Evolutionary conservation across 2,113 vertebrate species (phyloP).

Genomic region (Meleagris gallopavo): DNA sequence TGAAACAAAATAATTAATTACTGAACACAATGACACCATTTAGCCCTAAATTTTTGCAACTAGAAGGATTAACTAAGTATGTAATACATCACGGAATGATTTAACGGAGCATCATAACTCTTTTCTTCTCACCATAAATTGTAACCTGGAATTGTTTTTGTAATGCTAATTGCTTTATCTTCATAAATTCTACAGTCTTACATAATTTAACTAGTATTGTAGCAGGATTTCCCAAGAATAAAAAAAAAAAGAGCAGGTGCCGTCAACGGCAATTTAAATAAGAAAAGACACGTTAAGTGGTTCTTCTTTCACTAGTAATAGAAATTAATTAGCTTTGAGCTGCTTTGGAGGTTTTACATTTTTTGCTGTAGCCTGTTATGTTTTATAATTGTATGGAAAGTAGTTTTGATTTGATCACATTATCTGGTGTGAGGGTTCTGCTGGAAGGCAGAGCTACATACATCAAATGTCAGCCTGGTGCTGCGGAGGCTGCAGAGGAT

Average conservation of each 20-base stretch:
- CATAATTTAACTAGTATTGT: conserved; percentile 79
- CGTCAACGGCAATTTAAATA: conserved; percentile 83
- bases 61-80: conserved; percentile 69
- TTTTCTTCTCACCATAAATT: conserved; percentile 76
- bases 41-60: conserved; percentile 70
- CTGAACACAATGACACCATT: conserved; percentile 40
- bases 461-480: conserved; percentile 10
- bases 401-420: conserved; percentile 73
- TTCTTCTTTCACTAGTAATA: conserved; percentile 79
- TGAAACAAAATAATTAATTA: conserved; percentile 70
- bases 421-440: conserved; percentile 65
- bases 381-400: conserved; percentile 76
- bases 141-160: conserved; percentile 78
- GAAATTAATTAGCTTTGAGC: conserved; percentile 83
- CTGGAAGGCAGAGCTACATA: conserved; percentile 66
- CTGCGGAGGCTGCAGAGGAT: not conserved
- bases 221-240: conserved; percentile 80
- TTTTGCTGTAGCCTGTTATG: conserved; percentile 72
- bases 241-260: conserved; percentile 71
- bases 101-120: conserved; percentile 76
- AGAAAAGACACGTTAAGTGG: conserved; percentile 82
- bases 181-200: conserved; percentile 80
- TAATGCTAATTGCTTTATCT: conserved; percentile 82
- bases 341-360: conserved; percentile 72
- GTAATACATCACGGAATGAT: conserved; percentile 68